Base-by-base conservation (phyloP, 2,888 invertebrate genomes). In the Sialis fuliginosa region DNA sequence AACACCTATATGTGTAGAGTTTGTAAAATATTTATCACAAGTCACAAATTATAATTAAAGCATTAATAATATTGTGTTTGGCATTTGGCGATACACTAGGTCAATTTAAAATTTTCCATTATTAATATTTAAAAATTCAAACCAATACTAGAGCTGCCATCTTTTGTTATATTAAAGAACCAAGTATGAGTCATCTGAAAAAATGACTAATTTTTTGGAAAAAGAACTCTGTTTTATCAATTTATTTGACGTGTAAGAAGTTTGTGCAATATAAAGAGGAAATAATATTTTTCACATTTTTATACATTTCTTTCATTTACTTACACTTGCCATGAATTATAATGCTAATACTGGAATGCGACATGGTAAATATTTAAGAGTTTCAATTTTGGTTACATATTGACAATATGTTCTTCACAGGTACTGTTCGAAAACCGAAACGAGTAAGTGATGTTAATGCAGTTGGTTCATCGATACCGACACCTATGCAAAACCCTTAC, bases 361-460 rank as follows among this genome's bases (percentile, higher is more conserved):
- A 48, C 62, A 57, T 52, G 52, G 65, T 65, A 59, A 59, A 59
- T 59, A 48, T 47, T 45, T 13, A 22, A 6, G n/a, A 5, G 30
- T n/a, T 33, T 7, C 12, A 46, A 10, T 22, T 22, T n/a, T 9
- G n/a, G 22, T 9, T 32, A 12, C 10, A 41, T 32, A 40, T 13
- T 8, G 6, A 42, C 13, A 30, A 40, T 48, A 31, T 44, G 13
- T 22, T 43, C 48, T 10, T 47, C 42, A 42, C 47, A 65, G 65
- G 60, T 41, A 57, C 65, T 50, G 64, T 62, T 12, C 68, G 74
- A 44, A 77, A 77, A 63, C 67, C 74, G 2, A 79, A 81, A 61
- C 67, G 80, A 43, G 79, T 81, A 9, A 78, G 77, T 56, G 81
- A 81, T 66, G 72, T 80, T 6, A 73, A 74, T 48, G 75, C 79